Conservation (phyloP, 2,888 invertebrate genomes). For the Gasteruption jaculator region DNA sequence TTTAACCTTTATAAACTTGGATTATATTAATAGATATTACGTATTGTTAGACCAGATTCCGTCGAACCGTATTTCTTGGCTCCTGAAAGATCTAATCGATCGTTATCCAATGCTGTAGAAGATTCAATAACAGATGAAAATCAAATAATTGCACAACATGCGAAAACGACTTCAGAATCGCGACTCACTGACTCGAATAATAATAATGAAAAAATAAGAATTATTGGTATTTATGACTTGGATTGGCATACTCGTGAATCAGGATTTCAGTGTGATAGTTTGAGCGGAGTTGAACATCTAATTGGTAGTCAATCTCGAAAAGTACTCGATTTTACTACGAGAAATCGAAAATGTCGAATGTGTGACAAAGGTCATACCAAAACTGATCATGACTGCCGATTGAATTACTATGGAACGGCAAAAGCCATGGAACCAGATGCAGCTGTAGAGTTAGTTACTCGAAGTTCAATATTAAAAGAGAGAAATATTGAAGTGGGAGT, state of each 20-base stretch:
- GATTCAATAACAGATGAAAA: no score
- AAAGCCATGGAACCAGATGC: no score
- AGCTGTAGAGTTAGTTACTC: slow-evolving; percentile 8
- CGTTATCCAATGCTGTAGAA: no score
- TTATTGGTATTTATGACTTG: slow-evolving; percentile 18
- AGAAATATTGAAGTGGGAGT: slow-evolving; percentile 17
- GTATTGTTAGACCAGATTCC: no score
- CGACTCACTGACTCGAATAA: no score
- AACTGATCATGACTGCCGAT: slow-evolving; percentile 11
- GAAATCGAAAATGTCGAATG: slow-evolving; percentile 16
- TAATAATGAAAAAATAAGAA: no score
- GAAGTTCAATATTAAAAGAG: slow-evolving; percentile 16
- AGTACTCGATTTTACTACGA: slow-evolving; percentile 14
- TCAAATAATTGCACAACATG: no score
- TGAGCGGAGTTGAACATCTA: slow-evolving; percentile 12
- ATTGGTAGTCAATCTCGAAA: slow-evolving; percentile 9
- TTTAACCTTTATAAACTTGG: no score
- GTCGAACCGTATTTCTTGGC: no score
- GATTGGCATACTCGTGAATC: slow-evolving; percentile 15
- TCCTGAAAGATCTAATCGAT: no score
- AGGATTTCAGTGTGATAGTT: slow-evolving; percentile 13
- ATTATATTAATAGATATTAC: no score
- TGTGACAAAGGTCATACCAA: slow-evolving; percentile 9
- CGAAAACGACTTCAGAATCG: no score
- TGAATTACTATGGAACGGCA: slow-evolving; percentile 16